Conservation (phyloP, 2,888 invertebrate species). For the Acrobasis repandana region DNA sequence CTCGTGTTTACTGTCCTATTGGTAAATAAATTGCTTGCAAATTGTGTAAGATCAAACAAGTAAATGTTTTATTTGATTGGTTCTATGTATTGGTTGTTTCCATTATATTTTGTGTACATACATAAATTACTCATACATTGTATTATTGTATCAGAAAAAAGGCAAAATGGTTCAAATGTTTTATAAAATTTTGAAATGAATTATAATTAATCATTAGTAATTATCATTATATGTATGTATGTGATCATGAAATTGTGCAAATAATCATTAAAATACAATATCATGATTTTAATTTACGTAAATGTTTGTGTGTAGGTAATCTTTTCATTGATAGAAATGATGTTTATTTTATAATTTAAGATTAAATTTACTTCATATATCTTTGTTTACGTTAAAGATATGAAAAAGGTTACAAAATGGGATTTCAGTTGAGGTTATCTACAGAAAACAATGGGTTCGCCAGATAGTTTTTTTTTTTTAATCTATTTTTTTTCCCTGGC, state of each 20-base stretch:
- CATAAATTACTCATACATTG: neutral
- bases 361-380: neutral
- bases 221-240: too few species aligned
- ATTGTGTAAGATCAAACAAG: neutral
- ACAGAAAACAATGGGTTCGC: neutral
- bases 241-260: too few species aligned
- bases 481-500: too few species aligned
- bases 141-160: too few species aligned
- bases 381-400: neutral
- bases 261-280: too few species aligned
- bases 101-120: constrained; percentile 4
- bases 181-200: too few species aligned
- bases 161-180: too few species aligned
- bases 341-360: neutral
- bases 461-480: too few species aligned
- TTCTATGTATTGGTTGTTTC: constrained; percentile 6
- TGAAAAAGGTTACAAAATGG: neutral
- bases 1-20: constrained; percentile 3
- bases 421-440: neutral
- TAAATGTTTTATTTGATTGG: neutral
- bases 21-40: neutral
- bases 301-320: too few species aligned
- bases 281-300: too few species aligned
- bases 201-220: too few species aligned
- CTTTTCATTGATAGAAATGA: neutral